Percentiles rank a stretch among this genome's conserved stretches.
Evolutionary conservation across 2,113 vertebrate species (phyloP).

Genomic region (Acrocephalus arundinaceus): DNA sequence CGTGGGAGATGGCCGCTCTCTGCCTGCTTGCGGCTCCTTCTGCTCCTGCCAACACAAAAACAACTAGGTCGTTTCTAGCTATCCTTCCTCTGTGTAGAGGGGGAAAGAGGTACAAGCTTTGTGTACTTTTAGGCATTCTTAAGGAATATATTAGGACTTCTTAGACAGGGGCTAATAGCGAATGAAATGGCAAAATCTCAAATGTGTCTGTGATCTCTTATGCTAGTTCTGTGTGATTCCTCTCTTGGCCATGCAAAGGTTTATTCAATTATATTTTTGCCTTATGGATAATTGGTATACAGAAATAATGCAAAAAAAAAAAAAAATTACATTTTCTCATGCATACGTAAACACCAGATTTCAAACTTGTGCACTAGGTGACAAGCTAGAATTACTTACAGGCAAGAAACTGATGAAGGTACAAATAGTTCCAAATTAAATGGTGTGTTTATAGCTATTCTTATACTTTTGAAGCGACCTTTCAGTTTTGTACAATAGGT

Average conservation of each 20-base stretch:
- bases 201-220: fast-evolving
- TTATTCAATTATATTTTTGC: neutral
- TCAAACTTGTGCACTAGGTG: neutral
- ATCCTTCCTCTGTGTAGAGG: fast-evolving
- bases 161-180: neutral
- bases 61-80: fast-evolving
- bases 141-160: neutral
- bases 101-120: neutral
- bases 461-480: neutral
- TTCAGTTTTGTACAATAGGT: slow-evolving; percentile 49
- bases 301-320: neutral
- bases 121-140: neutral
- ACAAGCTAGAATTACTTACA: neutral
- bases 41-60: fast-evolving
- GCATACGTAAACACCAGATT: neutral
- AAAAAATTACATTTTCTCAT: neutral
- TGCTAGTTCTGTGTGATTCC: neutral
- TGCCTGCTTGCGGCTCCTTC: fast-evolving
- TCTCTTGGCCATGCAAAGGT: neutral
- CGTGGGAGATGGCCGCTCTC: neutral
- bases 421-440: neutral
- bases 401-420: neutral
- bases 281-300: neutral
- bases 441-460: neutral
- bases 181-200: neutral